phyloP scores from a whole-genome alignment of 2,888 invertebrate species.

The Caenorhabditis japonica region DNA sequence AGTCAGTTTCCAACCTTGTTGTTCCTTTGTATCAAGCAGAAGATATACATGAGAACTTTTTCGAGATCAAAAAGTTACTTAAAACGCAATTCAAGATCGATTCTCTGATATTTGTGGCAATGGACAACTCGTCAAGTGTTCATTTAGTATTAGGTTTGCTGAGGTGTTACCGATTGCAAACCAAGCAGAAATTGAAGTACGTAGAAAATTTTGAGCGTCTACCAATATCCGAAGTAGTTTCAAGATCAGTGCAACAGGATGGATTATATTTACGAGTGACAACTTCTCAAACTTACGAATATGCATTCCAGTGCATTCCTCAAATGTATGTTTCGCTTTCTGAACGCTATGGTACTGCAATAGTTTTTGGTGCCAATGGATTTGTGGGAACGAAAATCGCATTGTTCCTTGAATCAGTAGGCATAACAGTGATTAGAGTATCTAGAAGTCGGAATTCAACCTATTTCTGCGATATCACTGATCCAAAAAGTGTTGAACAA shows the following conservation, averaged over 20 bases:
- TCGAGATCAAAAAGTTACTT: slow-evolving; percentile 7
- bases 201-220: slow-evolving; percentile 41
- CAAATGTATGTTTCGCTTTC: no score
- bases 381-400: slow-evolving; percentile 17
- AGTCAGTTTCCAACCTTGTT: not conserved
- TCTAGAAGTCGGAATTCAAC: slow-evolving; percentile 17
- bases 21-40: not conserved
- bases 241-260: not conserved
- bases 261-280: slow-evolving; percentile 4
- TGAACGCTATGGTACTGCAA: slow-evolving; percentile 1
- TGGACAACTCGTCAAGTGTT: slow-evolving; percentile 7
- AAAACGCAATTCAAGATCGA: not conserved
- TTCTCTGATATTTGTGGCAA: slow-evolving; percentile 8
- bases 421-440: slow-evolving; percentile 3
- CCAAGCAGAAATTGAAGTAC: slow-evolving; percentile 4
- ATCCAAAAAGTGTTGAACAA: slow-evolving; percentile 2
- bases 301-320: not conserved
- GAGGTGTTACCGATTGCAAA: slow-evolving; percentile 29
- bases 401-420: not conserved
- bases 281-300: not conserved
- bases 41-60: slow-evolving; percentile 13
- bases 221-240: not conserved
- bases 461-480: slow-evolving; percentile 20
- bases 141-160: slow-evolving; percentile 22
- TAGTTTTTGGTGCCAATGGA: slow-evolving; percentile 44